These are phyloP conservation scores for Xenotilapia flavipinnis DNA, from an alignment of 2,113 vertebrate genomes.

Conservation along the genomic window DNA sequence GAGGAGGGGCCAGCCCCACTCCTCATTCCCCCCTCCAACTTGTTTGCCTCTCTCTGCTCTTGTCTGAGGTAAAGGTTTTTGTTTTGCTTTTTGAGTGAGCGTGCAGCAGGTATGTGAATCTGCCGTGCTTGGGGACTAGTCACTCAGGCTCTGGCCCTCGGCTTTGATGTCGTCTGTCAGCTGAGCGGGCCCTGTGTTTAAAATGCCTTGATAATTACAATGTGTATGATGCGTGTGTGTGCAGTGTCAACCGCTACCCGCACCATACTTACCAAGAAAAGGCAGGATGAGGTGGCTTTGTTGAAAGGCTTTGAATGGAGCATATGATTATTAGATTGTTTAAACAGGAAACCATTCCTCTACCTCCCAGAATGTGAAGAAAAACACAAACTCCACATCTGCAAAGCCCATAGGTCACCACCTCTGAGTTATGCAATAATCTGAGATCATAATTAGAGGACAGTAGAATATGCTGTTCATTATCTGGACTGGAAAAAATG, in stretches of 20 bases:
- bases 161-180: slow-evolving; percentile 70
- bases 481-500: slow-evolving; percentile 67
- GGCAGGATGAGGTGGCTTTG: neutral
- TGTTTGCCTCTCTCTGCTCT: slow-evolving; percentile 47
- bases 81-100: slow-evolving; percentile 37
- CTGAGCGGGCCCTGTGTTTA: slow-evolving; percentile 72
- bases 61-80: slow-evolving; percentile 27
- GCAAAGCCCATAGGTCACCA: neutral
- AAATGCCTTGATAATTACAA: slow-evolving; percentile 68
- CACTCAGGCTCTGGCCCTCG: slow-evolving; percentile 20
- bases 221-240: slow-evolving; percentile 42
- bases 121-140: slow-evolving; percentile 25
- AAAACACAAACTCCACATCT: neutral
- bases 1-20: slow-evolving; percentile 49
- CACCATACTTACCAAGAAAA: slow-evolving; percentile 13
- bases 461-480: slow-evolving; percentile 64
- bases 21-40: neutral
- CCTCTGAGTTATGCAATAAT: slow-evolving; percentile 45
- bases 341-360: neutral
- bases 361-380: neutral
- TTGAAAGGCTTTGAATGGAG: neutral
- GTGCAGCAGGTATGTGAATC: slow-evolving; percentile 39
- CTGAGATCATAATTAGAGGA: slow-evolving; percentile 60
- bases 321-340: neutral
- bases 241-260: slow-evolving; percentile 16